Conservation (phyloP, 1,140 invertebrate genomes). For the Hypothenemus hampei region DNA sequence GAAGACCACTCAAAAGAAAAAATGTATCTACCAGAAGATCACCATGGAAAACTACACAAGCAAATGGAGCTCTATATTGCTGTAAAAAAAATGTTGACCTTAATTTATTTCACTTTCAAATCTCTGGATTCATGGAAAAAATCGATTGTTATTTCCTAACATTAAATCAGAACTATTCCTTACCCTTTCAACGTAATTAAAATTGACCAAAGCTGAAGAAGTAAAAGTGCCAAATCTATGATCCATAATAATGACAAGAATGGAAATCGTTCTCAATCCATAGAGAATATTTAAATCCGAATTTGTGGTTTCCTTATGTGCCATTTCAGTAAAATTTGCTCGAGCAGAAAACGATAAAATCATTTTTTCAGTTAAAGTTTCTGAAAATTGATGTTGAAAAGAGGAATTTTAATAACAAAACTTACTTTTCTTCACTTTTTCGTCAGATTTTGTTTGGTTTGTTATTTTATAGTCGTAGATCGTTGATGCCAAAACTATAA, state of each 20-base stretch:
- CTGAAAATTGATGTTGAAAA: background rate
- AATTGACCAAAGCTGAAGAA: constrained; percentile 51
- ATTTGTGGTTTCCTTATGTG: constrained; percentile 46
- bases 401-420: background rate
- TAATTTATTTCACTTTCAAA: background rate
- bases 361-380: constrained; percentile 38
- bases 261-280: constrained; percentile 50
- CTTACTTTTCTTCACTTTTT: constrained; percentile 37
- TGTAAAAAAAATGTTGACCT: constrained; percentile 26
- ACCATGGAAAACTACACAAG: constrained; percentile 51
- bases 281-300: constrained; percentile 48
- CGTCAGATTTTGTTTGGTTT: constrained; percentile 19
- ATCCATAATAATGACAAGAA: constrained; percentile 49
- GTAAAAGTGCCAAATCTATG: constrained; percentile 51
- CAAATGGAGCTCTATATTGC: constrained; percentile 40
- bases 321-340: constrained; percentile 45
- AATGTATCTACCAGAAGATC: constrained; percentile 62
- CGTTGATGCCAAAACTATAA: constrained; percentile 34
- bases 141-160: no score
- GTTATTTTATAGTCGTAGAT: constrained; percentile 34
- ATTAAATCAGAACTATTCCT: no score
- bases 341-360: constrained; percentile 48
- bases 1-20: constrained; percentile 56
- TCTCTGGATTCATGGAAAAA: no score
- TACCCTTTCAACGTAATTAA: constrained; percentile 50